Percentiles rank a stretch among this genome's conserved stretches.
Evolutionary conservation across 2,888 invertebrate species (phyloP).

Genomic region (Pristionchus japonicus): DNA sequence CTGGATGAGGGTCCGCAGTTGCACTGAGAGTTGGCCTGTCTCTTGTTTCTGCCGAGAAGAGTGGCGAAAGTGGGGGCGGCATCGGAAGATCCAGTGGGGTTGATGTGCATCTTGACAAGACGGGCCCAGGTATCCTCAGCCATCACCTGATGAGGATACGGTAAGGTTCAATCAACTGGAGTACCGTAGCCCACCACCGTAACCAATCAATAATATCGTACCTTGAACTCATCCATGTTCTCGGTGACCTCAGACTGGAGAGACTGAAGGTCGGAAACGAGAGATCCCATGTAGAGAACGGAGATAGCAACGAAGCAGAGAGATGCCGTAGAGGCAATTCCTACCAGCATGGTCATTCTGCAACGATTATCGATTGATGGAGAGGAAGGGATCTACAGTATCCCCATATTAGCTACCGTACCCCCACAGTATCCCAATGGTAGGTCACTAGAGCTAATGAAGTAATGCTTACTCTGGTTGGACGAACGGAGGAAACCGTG

Average conservation of each 20-base stretch:
- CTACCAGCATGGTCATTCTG: constrained; percentile 6
- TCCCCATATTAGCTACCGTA: neutral
- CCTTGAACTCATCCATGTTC: constrained; percentile 57
- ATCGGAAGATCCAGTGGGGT: constrained; percentile 54
- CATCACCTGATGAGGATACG: constrained; percentile 50
- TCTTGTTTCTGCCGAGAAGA: constrained; percentile 49
- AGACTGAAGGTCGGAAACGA: constrained; percentile 60
- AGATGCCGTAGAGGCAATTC: constrained; percentile 28
- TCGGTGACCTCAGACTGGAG: constrained; percentile 62
- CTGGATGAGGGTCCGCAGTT: constrained; percentile 57
- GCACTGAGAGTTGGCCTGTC: constrained; percentile 50
- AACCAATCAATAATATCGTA: constrained; percentile 3
- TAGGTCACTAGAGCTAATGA: neutral
- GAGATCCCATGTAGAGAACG: constrained; percentile 57
- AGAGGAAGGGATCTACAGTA: too few species aligned
- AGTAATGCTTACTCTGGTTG: constrained; percentile 15
- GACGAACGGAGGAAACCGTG: constrained; percentile 8
- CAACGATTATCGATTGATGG: neutral
- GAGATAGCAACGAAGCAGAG: constrained; percentile 56
- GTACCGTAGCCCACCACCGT: neutral
- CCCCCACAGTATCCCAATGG: neutral
- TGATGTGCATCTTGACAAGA: constrained; percentile 58
- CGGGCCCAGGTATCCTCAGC: constrained; percentile 63
- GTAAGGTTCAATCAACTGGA: neutral
- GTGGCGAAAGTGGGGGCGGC: constrained; percentile 59